A percentile compares a stretch with the other conserved stretches of the same genome.
These are phyloP conservation scores for Oncorhynchus nerka DNA, from an alignment of 2,113 vertebrate genomes.

Conservation along the genomic window DNA sequence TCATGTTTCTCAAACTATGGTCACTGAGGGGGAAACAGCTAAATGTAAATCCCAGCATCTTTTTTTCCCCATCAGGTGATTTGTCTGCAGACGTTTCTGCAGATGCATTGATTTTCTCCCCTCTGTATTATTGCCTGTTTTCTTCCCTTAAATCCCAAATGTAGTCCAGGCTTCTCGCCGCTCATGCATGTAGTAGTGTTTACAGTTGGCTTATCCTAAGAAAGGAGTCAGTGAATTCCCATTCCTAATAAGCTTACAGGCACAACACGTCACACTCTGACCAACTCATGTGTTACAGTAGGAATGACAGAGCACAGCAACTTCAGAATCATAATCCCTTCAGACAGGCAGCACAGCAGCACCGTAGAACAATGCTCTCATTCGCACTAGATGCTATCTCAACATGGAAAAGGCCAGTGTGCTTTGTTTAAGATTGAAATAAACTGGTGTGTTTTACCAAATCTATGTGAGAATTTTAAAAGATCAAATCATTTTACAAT, in stretches of 20 bases:
- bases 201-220: background rate
- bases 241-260: background rate
- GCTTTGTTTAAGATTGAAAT: too few species aligned
- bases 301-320: background rate
- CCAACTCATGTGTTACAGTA: background rate
- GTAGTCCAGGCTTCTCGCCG: background rate
- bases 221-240: background rate
- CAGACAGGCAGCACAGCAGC: background rate
- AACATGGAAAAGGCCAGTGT: too few species aligned
- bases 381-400: too few species aligned
- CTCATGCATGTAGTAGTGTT: constrained; percentile 10
- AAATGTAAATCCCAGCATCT: constrained; percentile 35
- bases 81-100: constrained; percentile 37
- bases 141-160: constrained; percentile 30
- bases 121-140: constrained; percentile 27
- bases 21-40: constrained; percentile 6
- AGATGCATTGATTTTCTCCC: constrained; percentile 52
- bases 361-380: background rate
- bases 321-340: background rate
- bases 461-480: background rate
- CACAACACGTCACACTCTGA: background rate
- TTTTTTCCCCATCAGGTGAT: constrained; percentile 37
- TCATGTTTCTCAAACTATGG: constrained; percentile 41
- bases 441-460: background rate
- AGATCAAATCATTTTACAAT: background rate